These are phyloP conservation scores for Dugesia japonica DNA, from an alignment of 2,888 invertebrate genomes.

Conservation along the genomic window DNA sequence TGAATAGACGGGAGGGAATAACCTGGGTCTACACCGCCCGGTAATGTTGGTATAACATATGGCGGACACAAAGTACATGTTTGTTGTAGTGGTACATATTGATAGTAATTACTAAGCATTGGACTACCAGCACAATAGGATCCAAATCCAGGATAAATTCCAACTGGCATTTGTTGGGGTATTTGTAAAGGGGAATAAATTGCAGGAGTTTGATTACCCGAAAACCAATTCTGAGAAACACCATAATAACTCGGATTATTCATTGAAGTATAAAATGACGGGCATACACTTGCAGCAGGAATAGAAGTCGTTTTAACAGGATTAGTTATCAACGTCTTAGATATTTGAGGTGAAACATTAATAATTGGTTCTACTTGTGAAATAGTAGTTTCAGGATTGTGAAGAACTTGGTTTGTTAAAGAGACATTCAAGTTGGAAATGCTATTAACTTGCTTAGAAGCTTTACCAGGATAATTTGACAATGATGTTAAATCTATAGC, in stretches of 20 bases:
- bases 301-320: not conserved
- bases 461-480: not conserved
- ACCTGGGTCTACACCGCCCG: not conserved
- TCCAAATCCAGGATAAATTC: not conserved
- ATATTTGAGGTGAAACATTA: not conserved
- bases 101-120: not conserved
- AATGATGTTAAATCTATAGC: slow-evolving; percentile 11
- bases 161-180: not conserved
- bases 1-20: not conserved
- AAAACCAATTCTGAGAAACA: not conserved
- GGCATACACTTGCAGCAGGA: not conserved
- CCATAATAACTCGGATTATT: slow-evolving; percentile 5
- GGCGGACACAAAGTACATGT: slow-evolving; percentile 1
- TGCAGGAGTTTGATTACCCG: not conserved
- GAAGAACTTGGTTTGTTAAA: not conserved
- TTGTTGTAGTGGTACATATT: not conserved
- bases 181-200: not conserved
- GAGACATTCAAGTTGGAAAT: not conserved
- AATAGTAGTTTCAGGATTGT: not conserved
- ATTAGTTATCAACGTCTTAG: not conserved
- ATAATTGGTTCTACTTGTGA: not conserved
- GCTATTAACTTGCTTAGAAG: not conserved
- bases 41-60: not conserved
- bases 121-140: not conserved
- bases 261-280: not conserved